These are phyloP conservation scores for Gorsachius magnificus DNA, from an alignment of 2,797 vertebrate genomes.

Conservation along the genomic window DNA sequence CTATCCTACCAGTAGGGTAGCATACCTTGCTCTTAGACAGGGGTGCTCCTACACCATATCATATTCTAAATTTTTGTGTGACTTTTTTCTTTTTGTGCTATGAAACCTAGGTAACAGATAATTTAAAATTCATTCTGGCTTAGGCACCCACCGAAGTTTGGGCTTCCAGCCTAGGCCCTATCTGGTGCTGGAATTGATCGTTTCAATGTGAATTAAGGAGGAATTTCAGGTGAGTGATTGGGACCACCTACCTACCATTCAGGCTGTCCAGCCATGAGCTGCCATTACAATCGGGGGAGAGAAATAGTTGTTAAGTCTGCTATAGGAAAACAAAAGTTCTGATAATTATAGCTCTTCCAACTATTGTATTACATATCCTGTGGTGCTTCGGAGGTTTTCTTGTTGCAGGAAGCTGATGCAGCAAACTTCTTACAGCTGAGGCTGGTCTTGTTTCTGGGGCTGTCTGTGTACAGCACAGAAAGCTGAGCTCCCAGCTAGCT, in stretches of 20 bases:
- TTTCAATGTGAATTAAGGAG: background rate
- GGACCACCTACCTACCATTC: background rate
- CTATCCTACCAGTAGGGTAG: background rate
- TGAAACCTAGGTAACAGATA: background rate
- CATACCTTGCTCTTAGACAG: background rate
- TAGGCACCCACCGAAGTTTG: background rate
- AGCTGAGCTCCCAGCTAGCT: background rate
- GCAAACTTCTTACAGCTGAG: background rate
- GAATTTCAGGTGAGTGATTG: background rate
- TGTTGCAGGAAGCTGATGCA: slow-evolving; percentile 31
- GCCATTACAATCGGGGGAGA: background rate
- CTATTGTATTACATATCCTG: slow-evolving; percentile 58
- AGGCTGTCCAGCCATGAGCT: background rate
- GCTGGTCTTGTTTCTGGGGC: background rate
- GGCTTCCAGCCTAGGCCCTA: background rate
- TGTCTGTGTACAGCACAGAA: background rate
- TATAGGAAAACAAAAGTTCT: slow-evolving; percentile 9
- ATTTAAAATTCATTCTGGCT: background rate
- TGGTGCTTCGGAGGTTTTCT: slow-evolving; percentile 4
- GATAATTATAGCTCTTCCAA: slow-evolving; percentile 63
- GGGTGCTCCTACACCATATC: background rate
- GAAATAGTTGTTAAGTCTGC: background rate
- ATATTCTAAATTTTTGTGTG: background rate
- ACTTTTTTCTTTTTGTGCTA: background rate
- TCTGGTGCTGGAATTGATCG: background rate